These are phyloP conservation scores for Oryzias javanicus DNA, from an alignment of 2,113 vertebrate genomes.

Conservation along the genomic window DNA sequence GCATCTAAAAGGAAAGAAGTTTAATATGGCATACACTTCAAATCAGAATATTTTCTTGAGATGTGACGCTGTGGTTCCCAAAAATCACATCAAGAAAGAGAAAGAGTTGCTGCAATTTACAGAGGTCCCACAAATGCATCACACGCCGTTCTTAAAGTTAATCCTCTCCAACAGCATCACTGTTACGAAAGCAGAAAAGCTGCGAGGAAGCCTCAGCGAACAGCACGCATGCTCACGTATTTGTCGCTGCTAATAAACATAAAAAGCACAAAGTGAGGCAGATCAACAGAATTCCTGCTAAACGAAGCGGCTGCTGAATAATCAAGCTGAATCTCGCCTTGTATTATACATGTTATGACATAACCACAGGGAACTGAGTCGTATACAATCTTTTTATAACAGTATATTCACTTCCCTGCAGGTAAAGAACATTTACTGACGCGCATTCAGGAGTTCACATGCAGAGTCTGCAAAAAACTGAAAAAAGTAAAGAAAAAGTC, in stretches of 20 bases:
- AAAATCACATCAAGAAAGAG: neutral
- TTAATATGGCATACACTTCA: too few relatives aligned
- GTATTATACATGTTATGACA: neutral
- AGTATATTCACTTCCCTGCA: neutral
- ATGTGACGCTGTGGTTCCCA: neutral
- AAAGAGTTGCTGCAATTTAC: neutral
- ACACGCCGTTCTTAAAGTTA: neutral
- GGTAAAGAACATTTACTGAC: neutral
- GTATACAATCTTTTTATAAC: neutral
- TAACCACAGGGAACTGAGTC: neutral
- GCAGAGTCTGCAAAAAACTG: neutral
- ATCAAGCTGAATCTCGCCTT: conserved; percentile 3
- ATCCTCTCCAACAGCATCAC: neutral
- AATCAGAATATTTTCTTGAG: neutral
- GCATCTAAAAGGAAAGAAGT: too few relatives aligned
- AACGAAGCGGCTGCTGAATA: conserved; percentile 18
- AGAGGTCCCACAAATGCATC: neutral
- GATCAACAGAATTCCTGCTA: conserved; percentile 8
- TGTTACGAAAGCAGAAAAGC: neutral
- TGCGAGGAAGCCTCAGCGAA: neutral
- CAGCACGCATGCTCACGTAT: neutral
- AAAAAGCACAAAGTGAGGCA: neutral
- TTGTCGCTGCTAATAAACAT: conserved; percentile 4
- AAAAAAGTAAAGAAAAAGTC: neutral
- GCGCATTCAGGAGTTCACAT: neutral